Conservation (phyloP, 2,797 vertebrate species). For the Clarias pachynema region DNA sequence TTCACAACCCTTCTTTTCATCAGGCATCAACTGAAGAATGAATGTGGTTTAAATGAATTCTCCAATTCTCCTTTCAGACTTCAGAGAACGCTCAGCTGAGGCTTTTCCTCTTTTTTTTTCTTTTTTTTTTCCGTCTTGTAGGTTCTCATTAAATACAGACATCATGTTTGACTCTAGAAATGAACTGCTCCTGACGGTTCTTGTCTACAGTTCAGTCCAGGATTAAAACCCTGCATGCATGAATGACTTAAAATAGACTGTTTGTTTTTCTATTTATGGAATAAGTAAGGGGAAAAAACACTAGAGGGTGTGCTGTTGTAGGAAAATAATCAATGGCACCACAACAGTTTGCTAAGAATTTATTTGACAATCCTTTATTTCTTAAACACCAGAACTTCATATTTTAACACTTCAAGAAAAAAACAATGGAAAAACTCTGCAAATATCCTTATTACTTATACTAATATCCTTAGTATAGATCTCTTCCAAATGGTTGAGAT, state of each 20-base stretch:
- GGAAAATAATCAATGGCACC: background rate
- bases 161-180: background rate
- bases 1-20: background rate
- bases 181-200: background rate
- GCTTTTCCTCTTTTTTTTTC: background rate
- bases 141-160: background rate
- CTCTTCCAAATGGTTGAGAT: no score
- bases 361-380: background rate
- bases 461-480: no score
- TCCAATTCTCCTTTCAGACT: background rate
- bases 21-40: slow-evolving; percentile 5
- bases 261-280: no score
- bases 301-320: background rate
- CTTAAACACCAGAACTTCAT: background rate
- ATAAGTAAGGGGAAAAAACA: background rate
- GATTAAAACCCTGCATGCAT: background rate
- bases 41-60: background rate
- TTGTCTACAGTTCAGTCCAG: background rate
- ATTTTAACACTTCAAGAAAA: no score
- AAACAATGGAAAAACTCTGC: no score
- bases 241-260: background rate
- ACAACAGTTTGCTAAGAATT: background rate
- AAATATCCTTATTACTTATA: no score
- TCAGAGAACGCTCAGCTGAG: background rate
- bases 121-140: background rate